These are phyloP conservation scores for Ptilorrhoa leucosticta DNA, from an alignment of 2,113 vertebrate genomes.

Conservation along the genomic window DNA sequence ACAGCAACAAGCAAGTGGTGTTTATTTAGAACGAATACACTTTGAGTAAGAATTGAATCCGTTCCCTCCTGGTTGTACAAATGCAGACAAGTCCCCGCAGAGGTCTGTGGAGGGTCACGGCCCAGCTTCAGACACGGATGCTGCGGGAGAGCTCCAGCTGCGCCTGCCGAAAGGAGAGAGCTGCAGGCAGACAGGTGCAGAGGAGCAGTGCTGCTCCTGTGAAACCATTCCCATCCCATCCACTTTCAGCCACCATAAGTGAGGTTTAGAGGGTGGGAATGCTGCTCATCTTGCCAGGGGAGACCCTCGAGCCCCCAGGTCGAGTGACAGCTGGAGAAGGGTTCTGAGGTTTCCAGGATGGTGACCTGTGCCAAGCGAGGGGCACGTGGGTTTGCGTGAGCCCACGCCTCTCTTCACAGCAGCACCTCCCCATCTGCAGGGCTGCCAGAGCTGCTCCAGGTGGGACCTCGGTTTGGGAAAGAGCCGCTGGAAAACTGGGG, in stretches of 20 bases:
- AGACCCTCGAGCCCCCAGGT: fast-evolving
- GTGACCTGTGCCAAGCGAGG: background rate
- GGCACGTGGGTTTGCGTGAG: fast-evolving
- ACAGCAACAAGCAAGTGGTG: background rate
- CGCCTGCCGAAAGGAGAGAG: fast-evolving
- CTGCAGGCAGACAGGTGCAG: background rate
- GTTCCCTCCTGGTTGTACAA: background rate
- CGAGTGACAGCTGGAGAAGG: background rate
- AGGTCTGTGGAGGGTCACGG: background rate
- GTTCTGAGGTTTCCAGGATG: background rate
- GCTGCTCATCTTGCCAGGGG: fast-evolving
- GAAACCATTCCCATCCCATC: background rate
- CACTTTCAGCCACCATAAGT: fast-evolving
- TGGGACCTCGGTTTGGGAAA: background rate
- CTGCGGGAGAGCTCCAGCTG: background rate
- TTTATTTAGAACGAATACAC: slow-evolving; percentile 30
- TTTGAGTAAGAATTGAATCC: background rate
- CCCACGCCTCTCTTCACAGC: background rate
- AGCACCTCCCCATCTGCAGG: background rate
- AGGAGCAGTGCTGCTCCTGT: background rate
- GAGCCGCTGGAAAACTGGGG: fast-evolving
- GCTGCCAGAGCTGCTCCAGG: background rate
- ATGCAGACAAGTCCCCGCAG: background rate
- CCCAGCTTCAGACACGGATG: background rate
- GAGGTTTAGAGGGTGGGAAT: background rate